These are phyloP conservation scores for Monopterus albus DNA, from an alignment of 2,113 vertebrate species.

Conservation along the genomic window DNA sequence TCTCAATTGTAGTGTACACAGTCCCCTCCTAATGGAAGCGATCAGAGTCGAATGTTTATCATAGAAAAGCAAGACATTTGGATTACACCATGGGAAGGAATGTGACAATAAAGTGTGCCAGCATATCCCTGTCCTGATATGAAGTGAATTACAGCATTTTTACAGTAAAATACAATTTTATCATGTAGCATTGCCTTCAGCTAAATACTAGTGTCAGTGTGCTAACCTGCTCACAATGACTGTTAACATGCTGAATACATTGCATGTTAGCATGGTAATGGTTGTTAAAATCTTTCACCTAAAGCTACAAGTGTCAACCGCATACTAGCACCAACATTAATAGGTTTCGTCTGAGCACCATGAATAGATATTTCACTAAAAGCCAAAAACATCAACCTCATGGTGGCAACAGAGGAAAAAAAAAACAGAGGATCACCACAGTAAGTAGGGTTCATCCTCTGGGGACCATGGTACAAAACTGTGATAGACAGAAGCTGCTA, in stretches of 20 bases:
- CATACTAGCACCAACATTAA: background rate
- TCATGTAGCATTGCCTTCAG: too few relatives aligned
- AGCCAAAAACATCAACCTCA: background rate
- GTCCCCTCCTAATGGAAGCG: constrained; percentile 52
- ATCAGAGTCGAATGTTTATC: constrained; percentile 52
- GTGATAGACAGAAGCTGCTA: background rate
- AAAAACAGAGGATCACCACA: background rate
- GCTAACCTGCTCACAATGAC: too few relatives aligned
- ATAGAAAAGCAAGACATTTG: constrained; percentile 23
- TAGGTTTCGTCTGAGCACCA: background rate
- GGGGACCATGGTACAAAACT: background rate
- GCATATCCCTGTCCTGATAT: background rate
- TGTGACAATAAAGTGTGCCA: background rate
- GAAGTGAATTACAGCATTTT: too few relatives aligned
- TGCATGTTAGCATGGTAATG: too few relatives aligned
- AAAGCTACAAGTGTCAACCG: too few relatives aligned
- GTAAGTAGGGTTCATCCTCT: background rate
- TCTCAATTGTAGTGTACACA: constrained; percentile 47
- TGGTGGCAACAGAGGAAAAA: background rate
- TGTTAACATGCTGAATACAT: too few relatives aligned
- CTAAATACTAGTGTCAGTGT: too few relatives aligned
- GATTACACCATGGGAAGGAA: background rate
- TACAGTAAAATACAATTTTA: too few relatives aligned
- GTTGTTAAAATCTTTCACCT: too few relatives aligned
- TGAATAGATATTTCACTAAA: background rate